These are phyloP conservation scores for Acanthopagrus latus DNA, from an alignment of 2,797 vertebrate genomes.

Conservation along the genomic window DNA sequence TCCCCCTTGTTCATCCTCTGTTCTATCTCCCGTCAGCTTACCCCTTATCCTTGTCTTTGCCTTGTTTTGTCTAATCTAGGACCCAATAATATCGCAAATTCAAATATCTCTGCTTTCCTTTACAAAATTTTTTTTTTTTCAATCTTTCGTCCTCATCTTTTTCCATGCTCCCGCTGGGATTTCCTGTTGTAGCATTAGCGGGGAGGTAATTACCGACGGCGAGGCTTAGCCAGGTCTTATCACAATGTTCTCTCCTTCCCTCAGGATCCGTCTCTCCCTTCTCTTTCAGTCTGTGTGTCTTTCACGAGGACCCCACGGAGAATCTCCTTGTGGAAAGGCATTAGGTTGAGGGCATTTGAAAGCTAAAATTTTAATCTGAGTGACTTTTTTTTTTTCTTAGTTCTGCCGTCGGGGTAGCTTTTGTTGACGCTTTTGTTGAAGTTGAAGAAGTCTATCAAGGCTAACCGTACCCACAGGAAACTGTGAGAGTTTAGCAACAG, in stretches of 20 bases:
- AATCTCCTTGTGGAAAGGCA: constrained; percentile 43
- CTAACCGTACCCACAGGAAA: constrained; percentile 31
- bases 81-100: constrained; percentile 57
- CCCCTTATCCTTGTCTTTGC: constrained; percentile 28
- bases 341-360: constrained; percentile 54
- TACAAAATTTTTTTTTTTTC: constrained; percentile 31
- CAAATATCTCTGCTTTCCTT: constrained; percentile 44
- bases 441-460: constrained; percentile 36
- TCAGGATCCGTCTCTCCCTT: constrained; percentile 40
- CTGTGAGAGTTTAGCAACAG: not conserved
- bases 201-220: constrained; percentile 75
- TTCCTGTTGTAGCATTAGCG: constrained; percentile 62
- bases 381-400: constrained; percentile 15
- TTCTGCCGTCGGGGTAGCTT: constrained; percentile 23
- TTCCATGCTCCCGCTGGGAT: constrained; percentile 49
- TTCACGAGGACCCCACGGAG: constrained; percentile 44
- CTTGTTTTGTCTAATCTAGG: constrained; percentile 60
- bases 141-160: constrained; percentile 55
- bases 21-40: constrained; percentile 57
- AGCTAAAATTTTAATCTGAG: constrained; percentile 43
- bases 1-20: constrained; percentile 49
- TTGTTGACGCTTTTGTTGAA: constrained; percentile 53
- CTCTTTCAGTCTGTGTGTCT: constrained; percentile 34
- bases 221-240: constrained; percentile 75
- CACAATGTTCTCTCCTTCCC: constrained; percentile 58